Evolutionary conservation across 2,113 vertebrate genomes (phyloP).

Genomic region (Rhegmatorhina hoffmannsi): DNA sequence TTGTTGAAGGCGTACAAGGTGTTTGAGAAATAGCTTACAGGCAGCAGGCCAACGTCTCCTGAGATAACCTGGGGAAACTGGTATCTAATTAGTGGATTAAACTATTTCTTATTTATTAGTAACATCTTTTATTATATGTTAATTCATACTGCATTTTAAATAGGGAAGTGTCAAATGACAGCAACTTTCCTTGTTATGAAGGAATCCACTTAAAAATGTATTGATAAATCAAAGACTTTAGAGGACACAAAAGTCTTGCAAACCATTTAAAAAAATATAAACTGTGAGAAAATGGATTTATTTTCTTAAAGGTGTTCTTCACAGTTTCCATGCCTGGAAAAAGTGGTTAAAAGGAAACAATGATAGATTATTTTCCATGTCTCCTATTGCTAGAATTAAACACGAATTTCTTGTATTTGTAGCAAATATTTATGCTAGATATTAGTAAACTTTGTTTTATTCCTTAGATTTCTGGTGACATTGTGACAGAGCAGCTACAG

Average conservation of each 20-base stretch:
- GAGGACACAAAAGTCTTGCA: not conserved
- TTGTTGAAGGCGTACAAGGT: fast-evolving
- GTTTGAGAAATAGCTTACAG: not conserved
- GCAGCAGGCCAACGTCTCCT: not conserved
- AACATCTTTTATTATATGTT: not conserved
- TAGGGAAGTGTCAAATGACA: not conserved
- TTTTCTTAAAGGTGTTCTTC: not conserved
- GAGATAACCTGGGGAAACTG: not conserved
- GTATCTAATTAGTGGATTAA: not conserved
- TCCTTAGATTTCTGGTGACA: not conserved
- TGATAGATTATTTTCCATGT: not conserved
- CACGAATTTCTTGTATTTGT: not conserved
- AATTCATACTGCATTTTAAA: not conserved
- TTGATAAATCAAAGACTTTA: not conserved
- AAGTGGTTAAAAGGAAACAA: not conserved
- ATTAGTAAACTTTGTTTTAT: not conserved
- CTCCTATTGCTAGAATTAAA: not conserved
- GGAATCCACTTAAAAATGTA: not conserved
- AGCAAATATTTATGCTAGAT: not conserved
- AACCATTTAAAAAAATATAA: not conserved
- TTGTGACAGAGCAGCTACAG: not conserved
- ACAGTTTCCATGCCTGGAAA: not conserved
- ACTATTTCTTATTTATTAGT: not conserved
- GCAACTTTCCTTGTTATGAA: not conserved
- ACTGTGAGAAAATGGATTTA: not conserved